Conservation (phyloP, 2,888 invertebrate species). For the Platypus cylindrus region DNA sequence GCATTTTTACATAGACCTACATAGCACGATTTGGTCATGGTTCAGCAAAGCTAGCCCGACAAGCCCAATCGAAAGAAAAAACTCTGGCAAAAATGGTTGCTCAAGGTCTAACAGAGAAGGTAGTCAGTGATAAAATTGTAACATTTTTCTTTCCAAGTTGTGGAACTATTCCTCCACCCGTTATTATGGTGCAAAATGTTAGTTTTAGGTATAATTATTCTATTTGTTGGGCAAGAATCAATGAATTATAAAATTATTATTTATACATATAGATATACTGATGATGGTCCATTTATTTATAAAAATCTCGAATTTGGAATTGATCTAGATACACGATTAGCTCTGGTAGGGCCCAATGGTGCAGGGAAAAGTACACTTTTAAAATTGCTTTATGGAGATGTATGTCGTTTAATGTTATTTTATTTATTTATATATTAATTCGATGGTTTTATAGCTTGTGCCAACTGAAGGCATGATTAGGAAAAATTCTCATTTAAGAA, state of each 20-base stretch:
- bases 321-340: conserved; percentile 89
- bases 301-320: conserved; percentile 97
- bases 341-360: conserved; percentile 95
- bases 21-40: conserved; percentile 99
- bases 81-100: conserved; percentile 99
- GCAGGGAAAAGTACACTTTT: conserved; percentile 97
- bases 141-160: conserved; percentile 94
- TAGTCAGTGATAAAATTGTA: conserved; percentile 76
- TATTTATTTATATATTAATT: not conserved
- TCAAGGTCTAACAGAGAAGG: conserved; percentile 92
- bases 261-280: conserved; percentile 53
- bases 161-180: conserved; percentile 94
- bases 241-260: not conserved
- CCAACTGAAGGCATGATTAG: conserved; percentile 95
- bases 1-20: conserved; percentile 58
- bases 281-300: conserved; percentile 82
- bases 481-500: conserved; percentile 93
- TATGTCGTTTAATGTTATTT: conserved; percentile 35
- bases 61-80: conserved; percentile 99
- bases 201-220: conserved; percentile 68
- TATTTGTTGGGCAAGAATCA: not conserved
- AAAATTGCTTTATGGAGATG: conserved; percentile 89
- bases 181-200: conserved; percentile 99
- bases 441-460: conserved; percentile 48
- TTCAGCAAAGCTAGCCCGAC: conserved; percentile 93